phyloP scores from a whole-genome alignment of 2,888 invertebrate genomes.

The Mesorhabditis sp. region DNA sequence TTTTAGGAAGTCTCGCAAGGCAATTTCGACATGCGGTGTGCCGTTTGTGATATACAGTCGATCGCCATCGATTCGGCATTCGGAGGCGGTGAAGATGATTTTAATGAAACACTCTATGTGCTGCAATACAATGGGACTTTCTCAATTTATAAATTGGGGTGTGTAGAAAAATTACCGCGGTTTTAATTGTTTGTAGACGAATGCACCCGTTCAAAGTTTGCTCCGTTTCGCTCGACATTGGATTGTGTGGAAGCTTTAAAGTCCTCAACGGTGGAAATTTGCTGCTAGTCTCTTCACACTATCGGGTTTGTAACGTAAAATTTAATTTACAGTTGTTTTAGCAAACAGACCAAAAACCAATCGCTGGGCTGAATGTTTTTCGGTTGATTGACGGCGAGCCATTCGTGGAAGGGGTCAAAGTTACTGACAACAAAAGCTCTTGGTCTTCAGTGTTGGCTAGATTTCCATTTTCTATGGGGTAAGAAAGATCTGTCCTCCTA shows the following conservation, averaged over 20 bases:
- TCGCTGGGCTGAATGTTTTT: constrained; percentile 29
- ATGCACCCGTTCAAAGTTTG: constrained; percentile 16
- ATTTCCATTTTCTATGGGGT: not conserved
- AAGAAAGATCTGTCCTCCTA: not conserved
- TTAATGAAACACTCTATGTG: constrained; percentile 26
- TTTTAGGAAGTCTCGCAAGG: constrained; percentile 19
- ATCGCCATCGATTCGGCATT: constrained; percentile 16
- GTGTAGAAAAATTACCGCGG: not conserved
- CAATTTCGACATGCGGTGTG: constrained; percentile 25
- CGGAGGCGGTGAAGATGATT: constrained; percentile 21
- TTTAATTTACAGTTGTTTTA: not conserved
- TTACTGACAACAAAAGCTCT: constrained; percentile 5
- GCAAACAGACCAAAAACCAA: constrained; percentile 10
- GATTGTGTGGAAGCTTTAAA: constrained; percentile 22
- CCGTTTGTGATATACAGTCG: constrained; percentile 30
- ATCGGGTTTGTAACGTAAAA: constrained; percentile 15
- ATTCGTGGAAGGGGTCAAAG: constrained; percentile 24
- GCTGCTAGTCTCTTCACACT: constrained; percentile 26
- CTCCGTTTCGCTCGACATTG: constrained; percentile 25
- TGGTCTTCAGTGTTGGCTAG: not conserved
- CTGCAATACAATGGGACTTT: constrained; percentile 38
- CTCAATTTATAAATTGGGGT: constrained; percentile 41
- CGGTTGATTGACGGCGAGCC: constrained; percentile 28
- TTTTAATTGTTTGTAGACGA: not conserved
- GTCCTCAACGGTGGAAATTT: constrained; percentile 26